A percentile compares a stretch with the other conserved stretches of the same genome.
Evolutionary conservation across 2,888 invertebrate genomes (phyloP).

Genomic region (Ptilodon capucinus): DNA sequence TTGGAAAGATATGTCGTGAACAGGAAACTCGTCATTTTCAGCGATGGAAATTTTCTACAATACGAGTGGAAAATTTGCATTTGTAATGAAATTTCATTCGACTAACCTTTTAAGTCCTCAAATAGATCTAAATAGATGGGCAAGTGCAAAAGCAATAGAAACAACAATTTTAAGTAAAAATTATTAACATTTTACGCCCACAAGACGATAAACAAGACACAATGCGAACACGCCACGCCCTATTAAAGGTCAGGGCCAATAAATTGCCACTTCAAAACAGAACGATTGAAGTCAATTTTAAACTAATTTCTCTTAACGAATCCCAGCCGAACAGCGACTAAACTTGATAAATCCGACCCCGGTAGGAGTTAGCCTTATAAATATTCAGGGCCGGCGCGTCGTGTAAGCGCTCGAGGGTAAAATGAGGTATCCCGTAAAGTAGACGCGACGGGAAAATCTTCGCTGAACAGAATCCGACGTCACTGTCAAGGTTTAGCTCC

Average conservation of each 20-base stretch:
- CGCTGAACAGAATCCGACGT: slow-evolving; percentile 29
- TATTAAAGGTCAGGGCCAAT: slow-evolving; percentile 5
- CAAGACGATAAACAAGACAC: background rate
- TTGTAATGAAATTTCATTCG: too few relatives aligned
- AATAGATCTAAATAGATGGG: background rate
- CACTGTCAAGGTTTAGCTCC: slow-evolving; percentile 30
- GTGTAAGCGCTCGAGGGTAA: slow-evolving; percentile 46
- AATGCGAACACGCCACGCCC: background rate
- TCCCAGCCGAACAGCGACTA: slow-evolving; percentile 32
- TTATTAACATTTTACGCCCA: background rate
- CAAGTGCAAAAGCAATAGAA: background rate
- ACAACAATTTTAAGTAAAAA: background rate
- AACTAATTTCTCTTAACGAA: slow-evolving; percentile 39
- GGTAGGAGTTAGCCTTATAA: slow-evolving; percentile 53
- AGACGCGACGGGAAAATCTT: slow-evolving; percentile 40
- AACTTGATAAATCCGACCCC: slow-evolving; percentile 51
- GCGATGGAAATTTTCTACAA: too few relatives aligned
- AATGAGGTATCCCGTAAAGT: slow-evolving; percentile 44
- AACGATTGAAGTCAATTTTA: slow-evolving; percentile 30
- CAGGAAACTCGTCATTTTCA: too few relatives aligned
- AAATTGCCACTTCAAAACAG: slow-evolving; percentile 20
- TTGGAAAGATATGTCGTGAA: too few relatives aligned
- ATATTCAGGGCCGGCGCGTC: slow-evolving; percentile 56
- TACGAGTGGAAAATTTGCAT: too few relatives aligned
- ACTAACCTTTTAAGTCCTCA: too few relatives aligned